A percentile compares a stretch with the other conserved stretches of the same genome.
These are phyloP conservation scores for Artemia sinica DNA, from an alignment of 2,888 invertebrate species.

Conservation along the genomic window DNA sequence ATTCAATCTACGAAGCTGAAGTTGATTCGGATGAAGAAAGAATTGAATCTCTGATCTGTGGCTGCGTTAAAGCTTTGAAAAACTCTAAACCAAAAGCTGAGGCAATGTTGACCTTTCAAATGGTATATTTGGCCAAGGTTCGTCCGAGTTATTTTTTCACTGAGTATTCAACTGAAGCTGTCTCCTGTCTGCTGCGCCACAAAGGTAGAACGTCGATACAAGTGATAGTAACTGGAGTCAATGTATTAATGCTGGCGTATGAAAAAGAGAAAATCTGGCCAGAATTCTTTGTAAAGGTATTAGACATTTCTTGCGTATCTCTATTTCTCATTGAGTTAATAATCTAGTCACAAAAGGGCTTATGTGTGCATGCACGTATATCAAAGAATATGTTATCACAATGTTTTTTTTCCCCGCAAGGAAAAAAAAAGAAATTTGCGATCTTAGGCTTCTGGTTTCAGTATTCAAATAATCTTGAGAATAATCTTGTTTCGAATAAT, in stretches of 20 bases:
- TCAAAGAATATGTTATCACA: no score
- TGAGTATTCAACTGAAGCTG: slow-evolving; percentile 41
- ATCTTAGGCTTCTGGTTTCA: no score
- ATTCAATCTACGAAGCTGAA: slow-evolving; percentile 52
- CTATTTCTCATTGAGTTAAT: not conserved
- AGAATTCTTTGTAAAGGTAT: slow-evolving; percentile 68
- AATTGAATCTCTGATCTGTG: slow-evolving; percentile 63
- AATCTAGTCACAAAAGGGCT: no score
- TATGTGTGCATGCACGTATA: no score
- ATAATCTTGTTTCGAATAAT: no score
- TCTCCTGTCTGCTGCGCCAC: slow-evolving; percentile 61
- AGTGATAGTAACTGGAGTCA: slow-evolving; percentile 41
- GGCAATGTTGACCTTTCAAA: slow-evolving; percentile 51
- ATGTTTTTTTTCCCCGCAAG: no score
- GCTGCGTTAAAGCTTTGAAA: slow-evolving; percentile 62
- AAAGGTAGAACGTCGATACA: slow-evolving; percentile 37
- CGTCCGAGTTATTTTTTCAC: slow-evolving; percentile 43
- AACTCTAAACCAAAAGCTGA: slow-evolving; percentile 49
- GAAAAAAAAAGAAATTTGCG: no score
- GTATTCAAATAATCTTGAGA: no score
- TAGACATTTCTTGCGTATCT: slow-evolving; percentile 6
- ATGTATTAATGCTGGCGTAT: slow-evolving; percentile 62
- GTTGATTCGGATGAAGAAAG: slow-evolving; percentile 54
- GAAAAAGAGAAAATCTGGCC: slow-evolving; percentile 74
- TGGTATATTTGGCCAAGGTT: slow-evolving; percentile 62